Evolutionary conservation across 1,140 invertebrate genomes (phyloP).

Genomic region (Harpegnathos saltator): DNA sequence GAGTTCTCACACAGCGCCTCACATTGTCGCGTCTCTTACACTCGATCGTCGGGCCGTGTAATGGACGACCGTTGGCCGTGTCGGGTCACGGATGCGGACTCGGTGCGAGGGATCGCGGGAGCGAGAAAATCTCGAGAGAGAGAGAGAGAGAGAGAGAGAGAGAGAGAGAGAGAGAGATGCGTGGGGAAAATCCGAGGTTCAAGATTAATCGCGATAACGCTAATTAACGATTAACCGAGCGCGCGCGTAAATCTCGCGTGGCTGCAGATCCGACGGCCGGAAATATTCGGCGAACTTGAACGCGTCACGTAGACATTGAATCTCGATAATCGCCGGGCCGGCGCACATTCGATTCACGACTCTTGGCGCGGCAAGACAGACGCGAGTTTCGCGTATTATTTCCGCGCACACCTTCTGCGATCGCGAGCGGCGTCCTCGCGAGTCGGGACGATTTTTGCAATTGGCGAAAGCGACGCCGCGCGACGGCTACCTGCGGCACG

Average conservation of each 20-base stretch:
- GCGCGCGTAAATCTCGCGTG: slow-evolving; percentile 35
- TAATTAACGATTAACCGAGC: slow-evolving; percentile 53
- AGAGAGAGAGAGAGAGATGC: too few species aligned
- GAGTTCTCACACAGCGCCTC: too few species aligned
- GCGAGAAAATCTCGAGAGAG: slow-evolving; percentile 38
- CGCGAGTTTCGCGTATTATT: not conserved
- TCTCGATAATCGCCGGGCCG: slow-evolving; percentile 43
- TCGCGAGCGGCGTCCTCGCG: not conserved
- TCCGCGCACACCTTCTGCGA: not conserved
- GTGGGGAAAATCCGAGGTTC: slow-evolving; percentile 20
- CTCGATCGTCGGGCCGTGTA: slow-evolving; percentile 13
- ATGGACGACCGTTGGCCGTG: slow-evolving; percentile 27
- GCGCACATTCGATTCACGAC: slow-evolving; percentile 39
- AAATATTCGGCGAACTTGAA: slow-evolving; percentile 46
- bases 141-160: slow-evolving; percentile 28
- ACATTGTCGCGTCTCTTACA: slow-evolving; percentile 31
- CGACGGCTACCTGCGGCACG: not conserved
- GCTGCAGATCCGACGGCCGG: slow-evolving; percentile 38
- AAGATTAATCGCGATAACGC: slow-evolving; percentile 56
- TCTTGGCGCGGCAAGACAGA: slow-evolving; percentile 17
- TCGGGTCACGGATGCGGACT: slow-evolving; percentile 50
- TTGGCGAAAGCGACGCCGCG: not conserved
- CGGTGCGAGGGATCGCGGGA: slow-evolving; percentile 32
- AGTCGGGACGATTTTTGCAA: slow-evolving; percentile 12
- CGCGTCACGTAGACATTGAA: slow-evolving; percentile 52